These are phyloP conservation scores for Onychostoma macrolepis DNA, from an alignment of 2,113 vertebrate species.

Conservation along the genomic window DNA sequence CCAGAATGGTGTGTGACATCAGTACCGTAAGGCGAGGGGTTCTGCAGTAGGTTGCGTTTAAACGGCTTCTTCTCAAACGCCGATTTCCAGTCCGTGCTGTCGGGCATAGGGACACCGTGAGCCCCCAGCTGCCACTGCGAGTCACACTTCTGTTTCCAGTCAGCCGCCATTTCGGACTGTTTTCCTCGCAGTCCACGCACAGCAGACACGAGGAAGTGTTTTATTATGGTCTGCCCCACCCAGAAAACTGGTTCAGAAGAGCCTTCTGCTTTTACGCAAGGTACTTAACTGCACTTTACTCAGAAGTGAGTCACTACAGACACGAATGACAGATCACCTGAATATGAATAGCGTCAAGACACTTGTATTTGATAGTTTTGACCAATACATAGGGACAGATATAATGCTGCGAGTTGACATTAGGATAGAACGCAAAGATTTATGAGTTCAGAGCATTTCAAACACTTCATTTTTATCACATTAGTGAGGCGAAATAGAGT, in stretches of 20 bases:
- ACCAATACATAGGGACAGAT: neutral
- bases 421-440: neutral
- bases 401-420: neutral
- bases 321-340: neutral
- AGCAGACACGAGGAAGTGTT: neutral
- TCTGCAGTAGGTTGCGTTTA: constrained; percentile 80
- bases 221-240: constrained; percentile 26
- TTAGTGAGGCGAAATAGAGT: no score
- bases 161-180: constrained; percentile 34
- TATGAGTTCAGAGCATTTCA: neutral
- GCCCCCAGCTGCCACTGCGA: constrained; percentile 64
- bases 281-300: neutral
- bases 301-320: neutral
- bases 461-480: neutral
- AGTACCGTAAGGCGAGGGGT: constrained; percentile 83
- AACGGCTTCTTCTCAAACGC: constrained; percentile 77
- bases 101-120: constrained; percentile 62
- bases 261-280: neutral
- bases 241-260: neutral
- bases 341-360: neutral
- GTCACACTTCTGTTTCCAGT: constrained; percentile 55
- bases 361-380: neutral
- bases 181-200: neutral
- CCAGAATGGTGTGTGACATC: neutral
- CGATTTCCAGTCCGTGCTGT: constrained; percentile 74